phyloP scores from a whole-genome alignment of 2,797 vertebrate species.

The Pipistrellus pipistrellus region DNA sequence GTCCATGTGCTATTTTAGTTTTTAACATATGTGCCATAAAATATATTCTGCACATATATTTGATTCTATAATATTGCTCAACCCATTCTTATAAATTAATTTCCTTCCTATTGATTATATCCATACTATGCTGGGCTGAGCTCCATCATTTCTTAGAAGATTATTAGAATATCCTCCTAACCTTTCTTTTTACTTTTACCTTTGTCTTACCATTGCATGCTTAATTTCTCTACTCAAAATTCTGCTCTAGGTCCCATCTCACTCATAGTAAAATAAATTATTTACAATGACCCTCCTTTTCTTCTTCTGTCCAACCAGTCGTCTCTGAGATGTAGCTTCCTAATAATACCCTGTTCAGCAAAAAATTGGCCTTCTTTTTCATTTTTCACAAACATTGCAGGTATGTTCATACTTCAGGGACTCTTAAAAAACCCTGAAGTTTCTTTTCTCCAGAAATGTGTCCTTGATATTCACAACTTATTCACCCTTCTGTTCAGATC shows the following conservation, averaged over 20 bases:
- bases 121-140: background rate
- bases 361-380: background rate
- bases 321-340: background rate
- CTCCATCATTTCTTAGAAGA: background rate
- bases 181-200: background rate
- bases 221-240: background rate
- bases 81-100: background rate
- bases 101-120: background rate
- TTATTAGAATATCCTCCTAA: background rate
- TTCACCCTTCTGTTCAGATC: background rate
- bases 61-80: background rate
- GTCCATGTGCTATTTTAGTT: background rate
- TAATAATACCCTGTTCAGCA: background rate
- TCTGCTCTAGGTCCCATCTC: background rate
- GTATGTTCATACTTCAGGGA: background rate
- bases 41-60: background rate
- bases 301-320: background rate
- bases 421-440: background rate
- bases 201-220: background rate
- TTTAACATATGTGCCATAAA: background rate
- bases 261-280: background rate
- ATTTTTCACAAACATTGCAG: background rate
- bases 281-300: background rate
- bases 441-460: background rate
- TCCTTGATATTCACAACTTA: background rate